phyloP scores from a whole-genome alignment of 1,140 invertebrate species.

The Periplaneta americana region DNA sequence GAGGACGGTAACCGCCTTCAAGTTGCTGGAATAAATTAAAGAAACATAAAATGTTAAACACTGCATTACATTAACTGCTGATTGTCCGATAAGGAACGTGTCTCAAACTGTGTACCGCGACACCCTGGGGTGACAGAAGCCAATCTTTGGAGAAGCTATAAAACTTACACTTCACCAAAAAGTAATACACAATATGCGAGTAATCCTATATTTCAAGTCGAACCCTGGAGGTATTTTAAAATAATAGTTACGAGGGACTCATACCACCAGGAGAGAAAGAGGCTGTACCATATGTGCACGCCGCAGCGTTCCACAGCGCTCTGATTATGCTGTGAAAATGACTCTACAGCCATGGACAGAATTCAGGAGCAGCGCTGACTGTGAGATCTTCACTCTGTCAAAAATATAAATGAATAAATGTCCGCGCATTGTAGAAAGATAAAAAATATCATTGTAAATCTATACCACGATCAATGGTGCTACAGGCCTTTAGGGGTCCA shows the following conservation, averaged over 20 bases:
- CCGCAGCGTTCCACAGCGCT: too few relatives aligned
- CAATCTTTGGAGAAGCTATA: not conserved
- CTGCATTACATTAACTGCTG: not conserved
- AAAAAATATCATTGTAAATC: too few relatives aligned
- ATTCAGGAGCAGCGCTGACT: too few relatives aligned
- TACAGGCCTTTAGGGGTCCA: too few relatives aligned
- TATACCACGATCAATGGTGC: too few relatives aligned
- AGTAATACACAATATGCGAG: not conserved
- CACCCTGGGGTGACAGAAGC: not conserved
- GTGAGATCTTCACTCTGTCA: too few relatives aligned
- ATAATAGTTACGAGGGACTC: too few relatives aligned
- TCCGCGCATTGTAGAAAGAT: too few relatives aligned
- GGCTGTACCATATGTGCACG: not conserved
- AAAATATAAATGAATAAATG: too few relatives aligned
- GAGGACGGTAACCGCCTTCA: not conserved
- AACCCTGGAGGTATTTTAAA: not conserved
- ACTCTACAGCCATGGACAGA: too few relatives aligned
- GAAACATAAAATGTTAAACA: not conserved
- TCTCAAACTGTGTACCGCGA: not conserved
- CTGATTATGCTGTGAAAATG: too few relatives aligned
- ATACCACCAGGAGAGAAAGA: not conserved
- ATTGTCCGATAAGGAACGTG: not conserved
- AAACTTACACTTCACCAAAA: too few relatives aligned
- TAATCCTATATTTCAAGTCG: not conserved
- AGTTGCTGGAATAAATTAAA: not conserved